Base-by-base conservation (phyloP, 2,113 vertebrate genomes). In the Atrichornis clamosus region DNA sequence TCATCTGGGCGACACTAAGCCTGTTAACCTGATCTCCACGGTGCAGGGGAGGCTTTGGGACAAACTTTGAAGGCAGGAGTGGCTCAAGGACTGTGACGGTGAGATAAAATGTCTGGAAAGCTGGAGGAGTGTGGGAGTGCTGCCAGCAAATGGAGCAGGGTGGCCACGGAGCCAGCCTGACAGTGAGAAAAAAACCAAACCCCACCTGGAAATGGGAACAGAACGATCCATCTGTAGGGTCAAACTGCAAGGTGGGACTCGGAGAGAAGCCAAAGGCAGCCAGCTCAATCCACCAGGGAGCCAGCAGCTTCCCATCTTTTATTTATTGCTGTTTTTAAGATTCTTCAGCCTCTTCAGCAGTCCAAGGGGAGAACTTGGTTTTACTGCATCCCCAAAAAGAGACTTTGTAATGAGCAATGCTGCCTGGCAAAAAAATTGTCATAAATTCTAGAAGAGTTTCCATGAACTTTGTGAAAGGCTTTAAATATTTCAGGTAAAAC, bases 401-500 rank as follows among this genome's bases (percentile, higher is more conserved):
- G 92, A 90, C 80, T 95, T 67, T 20, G 73, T 84, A 93, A 96
- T 89, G 88, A 96, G 68, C 47, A 86, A 15, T 15, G 76, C 92
- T 95, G 90, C 90, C 83, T 93, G 92, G 93, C 50, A 55, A 80
- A 93, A 68, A 69, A 49, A 41, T 33, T 1, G 19, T 68, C 74
- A 95, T 95, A 75, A 94, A 90, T 94, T 94, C 90, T 94, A 21
- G 30, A 95, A 68, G 88, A 90, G 83, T 95, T 95, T 87, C 88
- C 69, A 6, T 53, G 92, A 94, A 94, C 90, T 96, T 87, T 72
- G 62, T 89, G 93, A 94, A 92, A 69, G 80, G 65, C 76, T 89
- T 65, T 96, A 81, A 96, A 95, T 96, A 95, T 94, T 95, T 89
- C 88, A 97, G 90, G 73, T 44, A 35, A 52, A 95, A 56, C 72